These are phyloP conservation scores for Agriopis aurantiaria DNA, from an alignment of 2,888 invertebrate genomes.

Conservation along the genomic window DNA sequence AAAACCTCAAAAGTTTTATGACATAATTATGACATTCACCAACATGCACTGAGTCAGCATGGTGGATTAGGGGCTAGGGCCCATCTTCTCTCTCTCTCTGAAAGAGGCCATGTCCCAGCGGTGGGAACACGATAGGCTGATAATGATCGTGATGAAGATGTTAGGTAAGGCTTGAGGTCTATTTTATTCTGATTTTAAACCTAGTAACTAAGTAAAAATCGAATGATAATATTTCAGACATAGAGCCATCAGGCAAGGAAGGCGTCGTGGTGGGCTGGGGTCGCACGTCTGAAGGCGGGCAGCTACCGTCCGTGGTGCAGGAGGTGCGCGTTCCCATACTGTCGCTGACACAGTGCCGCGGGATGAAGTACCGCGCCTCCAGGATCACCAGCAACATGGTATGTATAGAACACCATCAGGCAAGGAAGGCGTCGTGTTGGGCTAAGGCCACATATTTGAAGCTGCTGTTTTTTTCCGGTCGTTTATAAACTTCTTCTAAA, in stretches of 20 bases:
- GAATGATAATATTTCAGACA: conserved; percentile 66
- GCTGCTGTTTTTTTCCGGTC: conserved; percentile 85
- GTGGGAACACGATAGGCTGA: too few species aligned
- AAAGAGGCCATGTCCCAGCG: too few species aligned
- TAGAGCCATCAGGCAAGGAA: conserved; percentile 89
- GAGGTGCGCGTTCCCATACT: conserved; percentile 95
- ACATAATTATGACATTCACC: too few species aligned
- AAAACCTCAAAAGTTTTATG: too few species aligned
- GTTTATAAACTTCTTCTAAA: too few species aligned
- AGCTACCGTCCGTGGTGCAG: conserved; percentile 91
- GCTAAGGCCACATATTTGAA: conserved; percentile 95
- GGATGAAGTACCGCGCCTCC: conserved; percentile 93
- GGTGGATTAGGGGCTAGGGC: too few species aligned
- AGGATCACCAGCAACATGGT: conserved; percentile 94
- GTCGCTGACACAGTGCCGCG: conserved; percentile 91
- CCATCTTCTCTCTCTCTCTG: too few species aligned
- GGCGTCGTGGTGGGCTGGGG: conserved; percentile 96
- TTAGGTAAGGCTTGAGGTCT: too few species aligned
- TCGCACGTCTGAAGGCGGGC: conserved; percentile 92
- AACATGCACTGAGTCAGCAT: too few species aligned
- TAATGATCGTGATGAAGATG: too few species aligned
- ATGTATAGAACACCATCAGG: conserved; percentile 84
- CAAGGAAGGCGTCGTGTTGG: conserved; percentile 92
- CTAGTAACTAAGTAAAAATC: too few species aligned
- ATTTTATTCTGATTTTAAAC: too few species aligned